phyloP scores from a whole-genome alignment of 2,113 vertebrate genomes.

The Ibidorhyncha struthersii region DNA sequence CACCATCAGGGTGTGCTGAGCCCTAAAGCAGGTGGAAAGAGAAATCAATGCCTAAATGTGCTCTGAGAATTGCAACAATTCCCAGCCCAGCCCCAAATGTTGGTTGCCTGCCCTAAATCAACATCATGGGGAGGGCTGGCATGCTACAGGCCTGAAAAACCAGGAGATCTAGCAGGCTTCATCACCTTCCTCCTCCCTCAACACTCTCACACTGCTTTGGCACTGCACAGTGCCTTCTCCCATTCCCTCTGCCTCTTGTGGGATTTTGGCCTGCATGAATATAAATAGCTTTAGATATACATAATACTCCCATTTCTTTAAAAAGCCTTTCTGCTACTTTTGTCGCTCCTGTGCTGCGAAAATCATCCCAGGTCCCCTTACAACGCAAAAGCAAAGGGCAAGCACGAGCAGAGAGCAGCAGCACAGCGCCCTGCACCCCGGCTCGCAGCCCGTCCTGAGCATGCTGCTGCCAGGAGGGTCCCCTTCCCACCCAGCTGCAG shows the following conservation, averaged over 20 bases:
- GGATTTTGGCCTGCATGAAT: neutral
- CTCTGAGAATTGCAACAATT: neutral
- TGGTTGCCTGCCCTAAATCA: neutral
- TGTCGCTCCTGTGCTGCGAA: neutral
- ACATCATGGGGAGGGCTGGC: neutral
- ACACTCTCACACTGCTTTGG: neutral
- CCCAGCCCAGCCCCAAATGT: neutral
- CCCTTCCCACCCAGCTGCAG: neutral
- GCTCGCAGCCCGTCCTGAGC: neutral
- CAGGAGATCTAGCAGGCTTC: neutral
- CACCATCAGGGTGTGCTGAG: neutral
- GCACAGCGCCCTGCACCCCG: fast-evolving
- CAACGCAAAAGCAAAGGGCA: neutral
- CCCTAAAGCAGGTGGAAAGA: neutral
- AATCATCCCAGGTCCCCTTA: neutral
- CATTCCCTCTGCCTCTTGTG: fast-evolving
- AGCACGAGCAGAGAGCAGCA: neutral
- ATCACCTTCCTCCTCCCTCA: neutral
- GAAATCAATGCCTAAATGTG: neutral
- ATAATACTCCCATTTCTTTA: neutral
- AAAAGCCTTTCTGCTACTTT: neutral
- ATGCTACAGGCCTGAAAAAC: neutral
- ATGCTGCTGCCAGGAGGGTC: neutral
- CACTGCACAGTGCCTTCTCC: neutral
- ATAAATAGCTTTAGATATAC: neutral